A percentile compares a stretch with the other conserved stretches of the same genome.
Evolutionary conservation across 1,140 invertebrate species (phyloP).

Genomic region (Asobara japonica): DNA sequence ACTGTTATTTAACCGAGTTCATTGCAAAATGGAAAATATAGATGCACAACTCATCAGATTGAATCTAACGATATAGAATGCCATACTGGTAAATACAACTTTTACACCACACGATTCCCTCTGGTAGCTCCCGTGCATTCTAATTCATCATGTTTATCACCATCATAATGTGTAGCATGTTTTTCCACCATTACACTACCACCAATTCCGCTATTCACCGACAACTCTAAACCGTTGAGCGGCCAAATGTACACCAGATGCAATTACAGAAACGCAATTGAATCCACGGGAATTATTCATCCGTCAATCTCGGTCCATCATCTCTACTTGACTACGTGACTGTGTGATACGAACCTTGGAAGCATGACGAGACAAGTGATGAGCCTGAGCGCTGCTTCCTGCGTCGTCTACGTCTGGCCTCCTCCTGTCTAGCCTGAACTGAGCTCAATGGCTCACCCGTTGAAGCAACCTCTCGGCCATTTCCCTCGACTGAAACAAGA

Average conservation of each 20-base stretch:
- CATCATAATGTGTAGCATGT: no score
- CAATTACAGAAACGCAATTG: neutral
- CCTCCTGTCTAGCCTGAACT: conserved; percentile 77
- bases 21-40: no score
- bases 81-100: no score
- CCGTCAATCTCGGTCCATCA: neutral
- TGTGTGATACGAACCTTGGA: conserved; percentile 75
- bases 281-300: neutral
- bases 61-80: no score
- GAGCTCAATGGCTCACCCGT: conserved; percentile 59
- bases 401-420: conserved; percentile 84
- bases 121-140: no score
- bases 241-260: neutral
- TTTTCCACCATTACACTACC: no score
- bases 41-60: no score
- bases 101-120: no score
- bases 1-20: no score
- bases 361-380: conserved; percentile 86
- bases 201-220: no score
- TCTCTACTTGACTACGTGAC: neutral
- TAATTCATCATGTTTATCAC: no score
- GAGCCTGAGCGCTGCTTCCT: conserved; percentile 89
- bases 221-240: neutral
- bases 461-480: conserved; percentile 52
- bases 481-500: conserved; percentile 52